Percentiles rank a stretch among this genome's conserved stretches.
Evolutionary conservation across 2,888 invertebrate genomes (phyloP).

Genomic region (Plebejus argus): DNA sequence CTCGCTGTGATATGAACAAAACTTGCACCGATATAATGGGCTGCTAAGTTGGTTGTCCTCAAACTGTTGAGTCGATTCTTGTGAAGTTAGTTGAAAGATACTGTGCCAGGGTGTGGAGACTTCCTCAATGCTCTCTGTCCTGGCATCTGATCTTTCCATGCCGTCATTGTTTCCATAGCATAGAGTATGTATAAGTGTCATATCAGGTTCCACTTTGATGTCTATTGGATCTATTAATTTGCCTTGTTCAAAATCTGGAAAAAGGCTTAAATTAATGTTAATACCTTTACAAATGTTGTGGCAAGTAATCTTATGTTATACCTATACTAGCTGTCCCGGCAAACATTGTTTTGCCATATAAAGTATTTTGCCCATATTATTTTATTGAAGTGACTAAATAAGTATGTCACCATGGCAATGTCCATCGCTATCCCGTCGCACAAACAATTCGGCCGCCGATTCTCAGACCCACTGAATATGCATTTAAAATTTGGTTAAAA

Average conservation of each 20-base stretch:
- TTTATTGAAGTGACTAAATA: too few species aligned
- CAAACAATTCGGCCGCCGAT: too few species aligned
- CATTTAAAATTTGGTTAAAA: too few species aligned
- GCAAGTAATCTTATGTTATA: background rate
- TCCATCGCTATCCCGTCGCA: too few species aligned
- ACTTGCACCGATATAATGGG: background rate
- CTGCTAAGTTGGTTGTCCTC: background rate
- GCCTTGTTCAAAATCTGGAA: background rate
- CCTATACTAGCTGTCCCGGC: too few species aligned
- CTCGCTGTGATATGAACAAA: constrained; percentile 12
- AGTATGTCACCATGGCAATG: too few species aligned
- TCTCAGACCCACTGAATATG: too few species aligned
- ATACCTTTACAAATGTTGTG: background rate
- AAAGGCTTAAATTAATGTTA: background rate
- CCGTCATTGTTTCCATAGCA: background rate
- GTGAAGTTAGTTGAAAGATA: background rate
- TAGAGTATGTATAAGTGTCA: background rate
- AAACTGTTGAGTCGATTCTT: constrained; percentile 3
- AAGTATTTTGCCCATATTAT: too few species aligned
- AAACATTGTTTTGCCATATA: too few species aligned
- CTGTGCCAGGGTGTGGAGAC: background rate
- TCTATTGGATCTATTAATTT: background rate
- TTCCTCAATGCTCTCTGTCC: background rate
- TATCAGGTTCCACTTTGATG: constrained; percentile 22
- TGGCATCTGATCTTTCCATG: background rate